A percentile compares a stretch with the other conserved stretches of the same genome.
Evolutionary conservation across 2,797 vertebrate species (phyloP).

Genomic region (Neomorphus geoffroyi): DNA sequence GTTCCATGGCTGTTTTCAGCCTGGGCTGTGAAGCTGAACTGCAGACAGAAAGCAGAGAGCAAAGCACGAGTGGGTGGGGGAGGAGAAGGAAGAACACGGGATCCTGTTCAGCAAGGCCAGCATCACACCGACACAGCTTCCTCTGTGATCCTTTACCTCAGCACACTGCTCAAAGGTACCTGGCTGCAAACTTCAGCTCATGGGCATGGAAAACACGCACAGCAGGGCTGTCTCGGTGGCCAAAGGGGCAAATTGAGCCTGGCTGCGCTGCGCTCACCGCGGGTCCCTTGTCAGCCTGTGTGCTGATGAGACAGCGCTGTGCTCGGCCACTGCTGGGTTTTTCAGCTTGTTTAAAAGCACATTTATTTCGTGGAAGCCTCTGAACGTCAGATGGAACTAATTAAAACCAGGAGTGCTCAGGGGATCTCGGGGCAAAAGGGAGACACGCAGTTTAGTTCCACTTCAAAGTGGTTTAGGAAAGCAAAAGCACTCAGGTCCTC

Average conservation of each 20-base stretch:
- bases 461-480: constrained; percentile 57
- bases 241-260: background rate
- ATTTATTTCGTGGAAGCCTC: constrained; percentile 50
- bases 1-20: background rate
- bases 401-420: constrained; percentile 56
- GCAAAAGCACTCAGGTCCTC: constrained; percentile 18
- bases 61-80: background rate
- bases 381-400: constrained; percentile 66
- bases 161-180: background rate
- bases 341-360: constrained; percentile 11
- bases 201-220: fast-evolving
- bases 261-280: background rate
- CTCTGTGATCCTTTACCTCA: background rate
- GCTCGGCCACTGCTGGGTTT: background rate
- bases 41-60: background rate
- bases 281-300: background rate
- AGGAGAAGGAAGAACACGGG: background rate
- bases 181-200: background rate
- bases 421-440: background rate
- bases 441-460: constrained; percentile 49
- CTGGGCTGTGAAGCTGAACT: background rate
- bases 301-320: background rate
- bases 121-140: background rate
- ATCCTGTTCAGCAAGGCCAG: background rate
- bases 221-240: background rate